Evolutionary conservation across 2,888 invertebrate genomes (phyloP).

Genomic region (Cephus rjabovi): DNA sequence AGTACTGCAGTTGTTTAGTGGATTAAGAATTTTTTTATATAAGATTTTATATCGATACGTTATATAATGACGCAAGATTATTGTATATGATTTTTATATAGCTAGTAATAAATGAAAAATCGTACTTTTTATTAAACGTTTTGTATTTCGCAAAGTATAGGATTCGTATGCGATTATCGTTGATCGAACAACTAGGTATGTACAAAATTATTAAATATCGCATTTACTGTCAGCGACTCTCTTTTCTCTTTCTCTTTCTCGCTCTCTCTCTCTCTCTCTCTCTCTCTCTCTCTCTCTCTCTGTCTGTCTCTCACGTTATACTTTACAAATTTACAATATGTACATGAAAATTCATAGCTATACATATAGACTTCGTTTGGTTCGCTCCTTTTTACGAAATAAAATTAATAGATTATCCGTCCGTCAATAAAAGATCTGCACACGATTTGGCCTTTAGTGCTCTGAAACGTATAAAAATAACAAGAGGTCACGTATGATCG

Average conservation of each 20-base stretch:
- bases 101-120: conserved; percentile 33
- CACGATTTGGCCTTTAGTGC: conserved; percentile 80
- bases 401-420: conserved; percentile 53
- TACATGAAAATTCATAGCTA: conserved; percentile 13
- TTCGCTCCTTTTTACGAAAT: background rate
- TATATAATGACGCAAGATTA: conserved; percentile 28
- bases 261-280: no score
- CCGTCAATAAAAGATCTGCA: conserved; percentile 76
- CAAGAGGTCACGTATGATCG: conserved; percentile 9
- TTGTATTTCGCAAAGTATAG: background rate
- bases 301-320: background rate
- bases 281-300: no score
- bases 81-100: conserved; percentile 36
- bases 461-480: conserved; percentile 68
- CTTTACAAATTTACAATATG: conserved; percentile 33
- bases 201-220: conserved; percentile 28
- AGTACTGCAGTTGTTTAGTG: conserved; percentile 34
- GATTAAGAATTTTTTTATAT: conserved; percentile 30
- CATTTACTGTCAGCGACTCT: conserved; percentile 18
- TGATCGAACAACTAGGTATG: background rate
- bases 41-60: conserved; percentile 46
- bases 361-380: conserved; percentile 3
- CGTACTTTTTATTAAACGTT: background rate
- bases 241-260: background rate
- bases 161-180: background rate